Base-by-base conservation (phyloP, 2,797 vertebrate species). In the Sandelia bainsii region DNA sequence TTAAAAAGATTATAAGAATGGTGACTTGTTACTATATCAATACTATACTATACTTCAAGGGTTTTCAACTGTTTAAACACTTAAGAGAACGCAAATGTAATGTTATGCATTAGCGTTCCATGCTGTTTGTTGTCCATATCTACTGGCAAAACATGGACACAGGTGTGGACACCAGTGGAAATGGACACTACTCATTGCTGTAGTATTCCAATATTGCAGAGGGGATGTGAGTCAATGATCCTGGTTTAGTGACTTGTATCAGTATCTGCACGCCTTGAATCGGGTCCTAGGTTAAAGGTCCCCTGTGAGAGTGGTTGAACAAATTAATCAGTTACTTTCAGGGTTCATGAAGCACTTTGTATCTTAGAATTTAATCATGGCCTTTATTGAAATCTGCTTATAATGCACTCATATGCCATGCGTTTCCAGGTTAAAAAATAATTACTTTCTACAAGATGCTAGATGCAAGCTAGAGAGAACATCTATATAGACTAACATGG, bases 21-120 rank as follows among this genome's bases (percentile, higher is more conserved):
- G n/a, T n/a, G n/a, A n/a, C n/a, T n/a, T n/a, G n/a, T n/a, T n/a
- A n/a, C n/a, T n/a, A n/a, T n/a, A n/a, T n/a, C n/a, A n/a, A n/a
- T n/a, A n/a, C n/a, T n/a, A n/a, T n/a, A n/a, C n/a, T n/a, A 19
- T 23, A 49, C 11, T 53, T 17, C 17, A 45, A 25, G 32, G 11
- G 13, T 71, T 72, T 66, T 20, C 48, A 27, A 32, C 27, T 4
- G 45, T n/a, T 57, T 65, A 23, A 69, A 65, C 13, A 42, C 37
- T 50, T 14, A 45, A 22, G 4, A 52, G 32, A 32, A 37, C 3
- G 5, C 8, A n/a, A 9, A 46, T 44, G 44, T 17, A 8, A 7
- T 46, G 8, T 2, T 8, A 8, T 10, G 9, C 17, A 6, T 8
- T 44, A 6, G 14, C 19, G 39, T 57, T 42, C 14, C 10, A 40